These are phyloP conservation scores for Apus apus DNA, from an alignment of 2,113 vertebrate species.

Conservation along the genomic window DNA sequence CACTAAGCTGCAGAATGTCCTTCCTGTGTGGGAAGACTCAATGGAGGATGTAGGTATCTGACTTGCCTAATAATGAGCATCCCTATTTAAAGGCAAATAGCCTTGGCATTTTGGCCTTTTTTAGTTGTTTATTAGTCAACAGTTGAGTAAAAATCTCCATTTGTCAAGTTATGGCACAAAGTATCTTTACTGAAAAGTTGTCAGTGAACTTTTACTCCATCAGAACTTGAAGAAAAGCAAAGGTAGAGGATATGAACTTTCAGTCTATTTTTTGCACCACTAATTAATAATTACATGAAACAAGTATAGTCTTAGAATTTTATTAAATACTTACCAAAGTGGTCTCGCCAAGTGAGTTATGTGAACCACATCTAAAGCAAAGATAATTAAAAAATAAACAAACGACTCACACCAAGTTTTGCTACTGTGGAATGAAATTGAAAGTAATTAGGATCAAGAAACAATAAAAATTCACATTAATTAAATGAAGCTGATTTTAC, in stretches of 20 bases:
- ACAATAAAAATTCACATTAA: not conserved
- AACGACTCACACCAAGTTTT: not conserved
- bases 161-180: not conserved
- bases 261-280: not conserved
- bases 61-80: not conserved
- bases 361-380: not conserved
- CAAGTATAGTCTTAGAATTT: not conserved
- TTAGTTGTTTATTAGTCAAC: not conserved
- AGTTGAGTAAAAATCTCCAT: not conserved
- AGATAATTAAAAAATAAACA: not conserved
- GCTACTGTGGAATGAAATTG: not conserved
- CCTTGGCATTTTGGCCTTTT: not conserved
- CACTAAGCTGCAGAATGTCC: not conserved
- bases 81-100: not conserved
- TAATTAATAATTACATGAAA: not conserved
- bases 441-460: not conserved
- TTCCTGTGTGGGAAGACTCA: not conserved
- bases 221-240: not conserved
- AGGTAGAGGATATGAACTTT: not conserved
- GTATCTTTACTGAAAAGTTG: not conserved
- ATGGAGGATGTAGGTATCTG: rapidly evolving
- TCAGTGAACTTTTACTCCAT: not conserved
- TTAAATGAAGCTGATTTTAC: not conserved
- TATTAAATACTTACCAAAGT: not conserved
- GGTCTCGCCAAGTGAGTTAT: not conserved